phyloP scores from a whole-genome alignment of 2,888 invertebrate genomes.

The Caenorhabditis doughertyi region DNA sequence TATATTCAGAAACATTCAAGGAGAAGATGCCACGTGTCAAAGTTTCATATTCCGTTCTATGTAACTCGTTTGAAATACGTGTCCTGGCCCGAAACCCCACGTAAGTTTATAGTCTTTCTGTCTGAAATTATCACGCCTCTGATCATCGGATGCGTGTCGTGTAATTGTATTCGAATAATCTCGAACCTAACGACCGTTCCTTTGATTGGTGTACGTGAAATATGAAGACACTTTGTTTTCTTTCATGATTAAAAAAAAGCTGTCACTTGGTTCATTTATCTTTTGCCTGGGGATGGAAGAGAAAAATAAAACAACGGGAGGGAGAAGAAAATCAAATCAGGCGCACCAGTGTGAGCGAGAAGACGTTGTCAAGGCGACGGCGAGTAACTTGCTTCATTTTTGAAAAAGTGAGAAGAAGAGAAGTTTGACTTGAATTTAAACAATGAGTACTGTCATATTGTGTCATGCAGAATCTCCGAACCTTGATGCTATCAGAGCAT shows the following conservation, averaged over 20 bases:
- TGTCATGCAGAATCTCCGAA: slow-evolving; percentile 65
- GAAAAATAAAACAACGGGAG: background rate
- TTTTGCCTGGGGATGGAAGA: too few species aligned
- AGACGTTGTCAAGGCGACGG: slow-evolving; percentile 45
- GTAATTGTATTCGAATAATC: too few species aligned
- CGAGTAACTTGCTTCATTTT: slow-evolving; percentile 2
- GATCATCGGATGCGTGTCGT: slow-evolving; percentile 45
- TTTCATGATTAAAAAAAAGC: background rate
- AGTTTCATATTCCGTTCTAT: background rate
- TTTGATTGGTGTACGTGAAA: slow-evolving; percentile 46
- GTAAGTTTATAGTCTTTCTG: background rate
- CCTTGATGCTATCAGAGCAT: slow-evolving; percentile 63
- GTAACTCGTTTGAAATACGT: background rate
- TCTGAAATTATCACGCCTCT: slow-evolving; percentile 39
- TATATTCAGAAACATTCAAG: too few species aligned
- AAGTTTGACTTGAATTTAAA: background rate
- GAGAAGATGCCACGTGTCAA: too few species aligned
- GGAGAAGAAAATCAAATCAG: slow-evolving; percentile 31
- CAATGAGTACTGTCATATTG: slow-evolving; percentile 67
- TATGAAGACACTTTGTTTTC: slow-evolving; percentile 18
- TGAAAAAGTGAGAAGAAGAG: background rate
- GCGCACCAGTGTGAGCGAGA: slow-evolving; percentile 13
- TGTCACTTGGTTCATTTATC: too few species aligned
- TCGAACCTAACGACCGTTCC: slow-evolving; percentile 30
- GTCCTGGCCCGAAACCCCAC: background rate